Evolutionary conservation across 2,888 invertebrate species (phyloP).

Genomic region (Volucella zonaria): DNA sequence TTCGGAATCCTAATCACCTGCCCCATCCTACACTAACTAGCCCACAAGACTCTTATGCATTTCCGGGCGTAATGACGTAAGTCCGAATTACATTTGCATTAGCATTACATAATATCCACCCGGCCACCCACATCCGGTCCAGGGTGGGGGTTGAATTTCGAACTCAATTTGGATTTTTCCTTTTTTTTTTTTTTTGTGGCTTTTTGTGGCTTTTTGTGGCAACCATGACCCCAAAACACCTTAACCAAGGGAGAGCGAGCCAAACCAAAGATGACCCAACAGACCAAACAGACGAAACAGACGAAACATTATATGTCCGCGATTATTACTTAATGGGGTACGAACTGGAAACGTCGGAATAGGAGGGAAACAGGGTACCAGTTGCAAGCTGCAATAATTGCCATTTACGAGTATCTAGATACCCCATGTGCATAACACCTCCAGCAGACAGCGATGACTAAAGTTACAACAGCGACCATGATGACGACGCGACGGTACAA

Average conservation of each 20-base stretch:
- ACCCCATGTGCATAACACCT: conserved; percentile 14
- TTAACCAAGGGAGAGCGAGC: conserved; percentile 9
- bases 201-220: no score
- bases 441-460: not conserved
- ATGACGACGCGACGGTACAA: not conserved
- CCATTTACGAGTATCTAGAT: conserved; percentile 19
- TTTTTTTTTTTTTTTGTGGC: not conserved
- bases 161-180: not conserved
- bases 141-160: conserved; percentile 3
- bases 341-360: not conserved
- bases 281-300: conserved; percentile 18
- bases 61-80: conserved; percentile 51
- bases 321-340: conserved; percentile 48
- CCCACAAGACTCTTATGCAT: not conserved
- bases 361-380: not conserved
- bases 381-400: conserved; percentile 42
- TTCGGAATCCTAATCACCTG: conserved; percentile 54
- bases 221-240: conserved; percentile 44
- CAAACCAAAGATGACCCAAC: conserved; percentile 28
- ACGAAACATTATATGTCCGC: conserved; percentile 18
- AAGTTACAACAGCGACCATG: not conserved
- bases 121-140: not conserved
- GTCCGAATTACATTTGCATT: conserved; percentile 24
- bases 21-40: not conserved
- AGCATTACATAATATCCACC: conserved; percentile 43